Conservation (phyloP, 2,113 vertebrate species). For the Sander lucioperca region DNA sequence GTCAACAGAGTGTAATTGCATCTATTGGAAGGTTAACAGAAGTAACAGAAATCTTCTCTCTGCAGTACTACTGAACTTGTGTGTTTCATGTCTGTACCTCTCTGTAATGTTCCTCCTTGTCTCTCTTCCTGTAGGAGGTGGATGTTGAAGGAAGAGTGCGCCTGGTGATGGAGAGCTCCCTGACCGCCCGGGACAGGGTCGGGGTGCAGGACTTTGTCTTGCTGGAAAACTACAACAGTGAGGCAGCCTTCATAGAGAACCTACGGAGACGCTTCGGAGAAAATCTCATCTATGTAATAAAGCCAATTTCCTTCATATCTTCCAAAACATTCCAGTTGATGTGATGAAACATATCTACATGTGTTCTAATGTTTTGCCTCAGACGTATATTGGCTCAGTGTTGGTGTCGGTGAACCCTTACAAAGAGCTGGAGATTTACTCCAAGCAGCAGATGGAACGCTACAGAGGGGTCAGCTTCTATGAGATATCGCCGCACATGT, state of each 20-base stretch:
- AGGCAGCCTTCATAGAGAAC: conserved; percentile 97
- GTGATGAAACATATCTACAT: conserved; percentile 21
- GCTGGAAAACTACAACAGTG: conserved; percentile 96
- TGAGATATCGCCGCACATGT: conserved; percentile 99
- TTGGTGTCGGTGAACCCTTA: conserved; percentile 98
- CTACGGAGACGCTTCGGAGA: conserved; percentile 94
- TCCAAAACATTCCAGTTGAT: conserved; percentile 15
- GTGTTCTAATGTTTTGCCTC: conserved; percentile 39
- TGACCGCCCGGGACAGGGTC: conserved; percentile 95
- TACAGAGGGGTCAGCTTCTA: conserved; percentile 98
- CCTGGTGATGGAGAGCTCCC: conserved; percentile 93
- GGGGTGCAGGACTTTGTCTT: conserved; percentile 98
- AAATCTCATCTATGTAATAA: conserved; percentile 94
- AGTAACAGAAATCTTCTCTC: not conserved
- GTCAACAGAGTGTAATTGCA: conserved; percentile 18
- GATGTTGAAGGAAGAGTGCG: conserved; percentile 92
- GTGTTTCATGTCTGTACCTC: not conserved
- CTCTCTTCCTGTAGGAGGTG: conserved; percentile 83
- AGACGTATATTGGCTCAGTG: conserved; percentile 97
- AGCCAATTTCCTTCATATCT: not conserved
- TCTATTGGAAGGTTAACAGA: not conserved
- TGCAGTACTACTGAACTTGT: not conserved
- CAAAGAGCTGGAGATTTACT: conserved; percentile 97
- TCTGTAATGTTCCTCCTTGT: not conserved
- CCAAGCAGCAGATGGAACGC: conserved; percentile 94